A percentile compares a stretch with the other conserved stretches of the same genome.
phyloP scores from a whole-genome alignment of 1,140 invertebrate genomes.

The Psilanteris sp. region DNA sequence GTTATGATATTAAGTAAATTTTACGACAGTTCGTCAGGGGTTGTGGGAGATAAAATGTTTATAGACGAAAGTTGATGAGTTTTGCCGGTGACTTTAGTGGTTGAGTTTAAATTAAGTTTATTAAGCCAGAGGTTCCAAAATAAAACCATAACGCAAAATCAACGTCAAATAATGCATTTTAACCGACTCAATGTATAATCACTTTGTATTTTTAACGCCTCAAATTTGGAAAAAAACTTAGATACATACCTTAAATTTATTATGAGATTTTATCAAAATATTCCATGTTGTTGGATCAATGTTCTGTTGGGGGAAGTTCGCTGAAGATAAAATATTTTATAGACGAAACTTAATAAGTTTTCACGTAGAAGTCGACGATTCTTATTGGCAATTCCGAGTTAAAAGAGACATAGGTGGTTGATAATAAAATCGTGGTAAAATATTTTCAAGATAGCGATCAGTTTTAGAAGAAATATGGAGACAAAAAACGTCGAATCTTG shows the following conservation, averaged over 20 bases:
- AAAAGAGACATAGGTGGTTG: neutral
- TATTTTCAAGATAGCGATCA: neutral
- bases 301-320: neutral
- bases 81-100: neutral
- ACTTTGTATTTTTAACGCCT: no score
- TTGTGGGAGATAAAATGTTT: conserved; percentile 12
- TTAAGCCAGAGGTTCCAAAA: no score
- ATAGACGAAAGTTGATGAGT: conserved; percentile 8
- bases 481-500: no score
- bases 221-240: no score
- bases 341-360: conserved; percentile 26
- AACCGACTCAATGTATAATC: no score
- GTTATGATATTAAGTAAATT: conserved; percentile 5
- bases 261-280: conserved; percentile 13
- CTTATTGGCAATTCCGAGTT: neutral
- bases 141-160: no score
- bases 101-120: no score
- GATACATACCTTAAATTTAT: neutral
- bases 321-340: conserved; percentile 31
- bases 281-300: conserved; percentile 4
- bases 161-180: no score
- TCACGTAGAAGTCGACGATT: neutral
- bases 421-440: neutral
- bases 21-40: neutral
- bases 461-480: no score